Percentiles rank a stretch among this genome's conserved stretches.
Evolutionary conservation across 2,888 invertebrate genomes (phyloP).

Genomic region (Villa cingulata): DNA sequence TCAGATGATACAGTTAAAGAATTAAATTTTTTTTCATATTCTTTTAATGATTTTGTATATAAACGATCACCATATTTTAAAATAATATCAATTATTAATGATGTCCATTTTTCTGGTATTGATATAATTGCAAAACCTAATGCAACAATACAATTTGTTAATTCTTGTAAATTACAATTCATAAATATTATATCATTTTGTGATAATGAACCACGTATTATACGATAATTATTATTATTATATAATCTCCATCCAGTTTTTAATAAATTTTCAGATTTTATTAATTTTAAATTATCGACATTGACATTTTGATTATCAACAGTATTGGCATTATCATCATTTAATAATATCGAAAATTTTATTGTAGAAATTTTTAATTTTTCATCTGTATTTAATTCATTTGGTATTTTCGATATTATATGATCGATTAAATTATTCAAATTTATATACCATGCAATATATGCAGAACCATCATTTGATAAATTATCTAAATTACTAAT

Average conservation of each 20-base stretch:
- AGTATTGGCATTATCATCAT: not conserved
- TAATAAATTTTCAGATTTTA: too few species aligned
- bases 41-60: slow-evolving; percentile 32
- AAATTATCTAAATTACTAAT: not conserved
- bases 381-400: slow-evolving; percentile 8
- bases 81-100: slow-evolving; percentile 43
- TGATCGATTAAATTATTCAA: slow-evolving; percentile 14
- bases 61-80: slow-evolving; percentile 50
- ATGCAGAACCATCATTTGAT: slow-evolving; percentile 16
- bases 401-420: slow-evolving; percentile 13
- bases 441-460: slow-evolving; percentile 16
- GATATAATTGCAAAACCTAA: slow-evolving; percentile 45
- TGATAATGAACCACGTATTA: slow-evolving; percentile 17
- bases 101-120: slow-evolving; percentile 43
- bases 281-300: too few species aligned
- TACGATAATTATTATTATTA: slow-evolving; percentile 2
- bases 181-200: slow-evolving; percentile 15
- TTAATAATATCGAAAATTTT: not conserved
- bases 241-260: not conserved
- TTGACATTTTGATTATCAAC: not conserved
- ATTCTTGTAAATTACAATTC: slow-evolving; percentile 39
- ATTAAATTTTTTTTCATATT: slow-evolving; percentile 1
- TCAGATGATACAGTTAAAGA: too few species aligned
- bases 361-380: slow-evolving; percentile 12
- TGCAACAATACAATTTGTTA: slow-evolving; percentile 43